Evolutionary conservation across 2,113 vertebrate species (phyloP).

Genomic region (Pitta sordida): DNA sequence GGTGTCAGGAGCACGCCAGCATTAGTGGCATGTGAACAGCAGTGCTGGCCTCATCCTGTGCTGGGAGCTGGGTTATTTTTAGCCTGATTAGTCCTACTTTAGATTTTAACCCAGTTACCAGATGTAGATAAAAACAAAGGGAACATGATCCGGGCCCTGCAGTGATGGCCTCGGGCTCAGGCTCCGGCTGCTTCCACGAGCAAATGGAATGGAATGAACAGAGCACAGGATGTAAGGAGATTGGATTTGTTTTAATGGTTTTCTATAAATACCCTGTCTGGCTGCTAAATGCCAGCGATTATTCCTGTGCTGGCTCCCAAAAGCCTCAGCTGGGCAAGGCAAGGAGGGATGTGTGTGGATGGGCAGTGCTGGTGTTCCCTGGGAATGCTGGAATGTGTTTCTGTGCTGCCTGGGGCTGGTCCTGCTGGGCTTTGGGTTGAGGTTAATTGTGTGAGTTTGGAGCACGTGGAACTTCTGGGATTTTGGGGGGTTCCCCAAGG

Average conservation of each 20-base stretch:
- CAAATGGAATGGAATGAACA: background rate
- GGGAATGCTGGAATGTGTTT: accelerated
- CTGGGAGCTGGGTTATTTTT: background rate
- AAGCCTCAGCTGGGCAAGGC: background rate
- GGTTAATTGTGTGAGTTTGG: background rate
- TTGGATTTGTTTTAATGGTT: background rate
- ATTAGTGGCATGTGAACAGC: background rate
- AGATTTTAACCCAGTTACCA: background rate
- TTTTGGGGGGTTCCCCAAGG: background rate
- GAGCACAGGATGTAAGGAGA: background rate
- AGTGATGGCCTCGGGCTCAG: background rate
- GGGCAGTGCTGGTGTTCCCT: background rate
- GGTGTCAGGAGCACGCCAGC: background rate
- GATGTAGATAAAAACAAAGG: background rate
- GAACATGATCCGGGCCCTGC: background rate
- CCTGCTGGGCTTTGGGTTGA: background rate
- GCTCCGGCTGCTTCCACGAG: background rate
- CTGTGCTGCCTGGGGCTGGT: background rate
- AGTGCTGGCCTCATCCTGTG: background rate
- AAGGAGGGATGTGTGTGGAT: accelerated
- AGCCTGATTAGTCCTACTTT: constrained; percentile 25
- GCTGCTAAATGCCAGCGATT: background rate
- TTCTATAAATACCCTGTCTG: constrained; percentile 8
- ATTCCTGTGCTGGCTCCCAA: background rate
- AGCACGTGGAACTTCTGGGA: background rate